Conservation (phyloP, 2,888 invertebrate genomes). For the Eupeodes luniger region DNA sequence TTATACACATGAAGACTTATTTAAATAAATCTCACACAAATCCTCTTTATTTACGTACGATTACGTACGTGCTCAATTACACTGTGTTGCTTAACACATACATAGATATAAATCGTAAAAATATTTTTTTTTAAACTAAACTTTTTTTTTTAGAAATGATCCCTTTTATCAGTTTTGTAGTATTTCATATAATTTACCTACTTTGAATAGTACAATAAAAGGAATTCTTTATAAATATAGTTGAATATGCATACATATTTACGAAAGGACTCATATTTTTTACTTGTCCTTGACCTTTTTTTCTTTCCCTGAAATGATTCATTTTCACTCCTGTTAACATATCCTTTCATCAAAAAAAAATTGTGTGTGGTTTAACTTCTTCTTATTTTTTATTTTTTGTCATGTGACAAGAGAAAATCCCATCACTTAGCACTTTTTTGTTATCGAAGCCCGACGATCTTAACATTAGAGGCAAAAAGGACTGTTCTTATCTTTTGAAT, state of each 20-base stretch:
- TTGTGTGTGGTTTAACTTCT: not conserved
- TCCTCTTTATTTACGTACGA: too few species aligned
- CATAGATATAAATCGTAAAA: too few species aligned
- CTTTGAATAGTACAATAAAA: too few species aligned
- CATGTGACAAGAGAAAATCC: not conserved
- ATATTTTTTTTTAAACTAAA: too few species aligned
- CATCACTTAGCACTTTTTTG: conserved; percentile 7
- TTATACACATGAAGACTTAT: too few species aligned
- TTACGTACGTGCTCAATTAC: too few species aligned
- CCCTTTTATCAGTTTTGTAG: too few species aligned
- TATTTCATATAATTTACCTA: too few species aligned
- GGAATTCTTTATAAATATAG: too few species aligned
- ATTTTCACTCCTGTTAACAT: not conserved
- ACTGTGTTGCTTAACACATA: too few species aligned
- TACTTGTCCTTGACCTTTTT: not conserved
- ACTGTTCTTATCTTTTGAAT: conserved; percentile 2
- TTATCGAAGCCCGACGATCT: not conserved
- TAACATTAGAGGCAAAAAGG: not conserved
- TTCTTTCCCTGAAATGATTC: not conserved
- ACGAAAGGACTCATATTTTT: not conserved
- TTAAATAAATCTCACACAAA: too few species aligned
- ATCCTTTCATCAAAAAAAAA: not conserved
- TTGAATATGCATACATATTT: not conserved
- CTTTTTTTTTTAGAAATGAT: too few species aligned
- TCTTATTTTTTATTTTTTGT: not conserved